Evolutionary conservation across 2,113 vertebrate genomes (phyloP), one percentile per base, ranked within the genome.

Genomic region (Solenodon paradoxus): DNA sequence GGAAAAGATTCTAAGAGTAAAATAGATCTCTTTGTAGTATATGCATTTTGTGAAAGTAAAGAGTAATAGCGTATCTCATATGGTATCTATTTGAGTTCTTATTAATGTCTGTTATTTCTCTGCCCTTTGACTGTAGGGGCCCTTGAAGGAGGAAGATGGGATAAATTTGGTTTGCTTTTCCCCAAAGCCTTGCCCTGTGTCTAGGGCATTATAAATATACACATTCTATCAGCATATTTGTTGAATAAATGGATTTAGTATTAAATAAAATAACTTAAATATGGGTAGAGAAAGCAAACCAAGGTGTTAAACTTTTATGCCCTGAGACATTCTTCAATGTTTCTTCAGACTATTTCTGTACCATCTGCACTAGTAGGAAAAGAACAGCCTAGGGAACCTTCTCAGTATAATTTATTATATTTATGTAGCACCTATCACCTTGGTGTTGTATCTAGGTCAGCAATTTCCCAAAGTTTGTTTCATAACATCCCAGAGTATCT

Each of bases 381-480:
- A 91, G 82, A 96, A 92, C 90, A 61, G 89, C 92, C 80, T 32
- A 71, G 94, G 86, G 94, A 96, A 66, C 63, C 20, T 84, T 81
- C 53, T 95, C 77, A 16, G 83, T 81, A 94, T 95, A 95, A 97
- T 95, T 96, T 95, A 97, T 95, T 95, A 88, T 72, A 90, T 95
- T 92, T 88, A 94, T 93, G 88, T 81, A 92, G 80, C 61, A 96
- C 94, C 96, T 96, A 96, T 95, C 96, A 97, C 96, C 95, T 96
- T 95, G 92, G 9, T 69, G 32, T 90, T 66, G 24, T 88, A 97
- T 97, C 94, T 97, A 95, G 97, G 96, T 96, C 97, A 96, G 77
- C 17, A 10, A 96, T 94, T 97, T 97, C 95, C 97, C 90, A 92
- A 95, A 88, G 92, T 94, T 87, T 95, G 74, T 77, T 97, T 95